phyloP scores from a whole-genome alignment of 2,888 invertebrate genomes.

The Hypena proboscidalis region DNA sequence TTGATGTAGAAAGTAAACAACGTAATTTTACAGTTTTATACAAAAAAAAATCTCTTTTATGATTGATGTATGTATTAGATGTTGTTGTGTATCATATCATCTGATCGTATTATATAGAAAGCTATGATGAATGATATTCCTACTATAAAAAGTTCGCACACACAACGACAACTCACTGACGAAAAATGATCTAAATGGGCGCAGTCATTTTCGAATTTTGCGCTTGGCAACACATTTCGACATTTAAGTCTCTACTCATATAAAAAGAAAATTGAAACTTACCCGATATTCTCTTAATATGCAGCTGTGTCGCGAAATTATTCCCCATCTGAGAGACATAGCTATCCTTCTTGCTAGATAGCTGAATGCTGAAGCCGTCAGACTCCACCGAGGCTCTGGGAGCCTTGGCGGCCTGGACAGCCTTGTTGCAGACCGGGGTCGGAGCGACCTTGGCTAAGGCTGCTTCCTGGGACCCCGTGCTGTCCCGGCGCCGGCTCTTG shows the following conservation, averaged over 20 bases:
- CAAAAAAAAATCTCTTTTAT: too few species aligned
- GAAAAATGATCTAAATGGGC: too few species aligned
- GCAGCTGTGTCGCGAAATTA: slow-evolving; percentile 81
- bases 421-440: slow-evolving; percentile 76
- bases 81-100: too few species aligned
- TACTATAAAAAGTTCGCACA: too few species aligned
- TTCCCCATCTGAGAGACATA: slow-evolving; percentile 84
- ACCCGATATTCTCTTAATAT: slow-evolving; percentile 83
- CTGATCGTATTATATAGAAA: too few species aligned
- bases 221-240: too few species aligned
- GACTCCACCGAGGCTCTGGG: slow-evolving; percentile 80
- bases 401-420: slow-evolving; percentile 75
- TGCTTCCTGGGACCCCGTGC: slow-evolving; percentile 80
- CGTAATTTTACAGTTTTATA: too few species aligned
- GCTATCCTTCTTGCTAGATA: slow-evolving; percentile 81
- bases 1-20: too few species aligned
- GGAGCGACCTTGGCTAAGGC: slow-evolving; percentile 77
- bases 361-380: slow-evolving; percentile 80
- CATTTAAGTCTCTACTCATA: not conserved
- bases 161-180: too few species aligned
- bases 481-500: slow-evolving; percentile 85
- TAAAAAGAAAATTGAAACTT: slow-evolving; percentile 41
- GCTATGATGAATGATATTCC: too few species aligned
- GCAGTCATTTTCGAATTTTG: too few species aligned
- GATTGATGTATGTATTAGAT: too few species aligned